phyloP scores from a whole-genome alignment of 2,888 invertebrate genomes.

The Cephus pulcher region DNA sequence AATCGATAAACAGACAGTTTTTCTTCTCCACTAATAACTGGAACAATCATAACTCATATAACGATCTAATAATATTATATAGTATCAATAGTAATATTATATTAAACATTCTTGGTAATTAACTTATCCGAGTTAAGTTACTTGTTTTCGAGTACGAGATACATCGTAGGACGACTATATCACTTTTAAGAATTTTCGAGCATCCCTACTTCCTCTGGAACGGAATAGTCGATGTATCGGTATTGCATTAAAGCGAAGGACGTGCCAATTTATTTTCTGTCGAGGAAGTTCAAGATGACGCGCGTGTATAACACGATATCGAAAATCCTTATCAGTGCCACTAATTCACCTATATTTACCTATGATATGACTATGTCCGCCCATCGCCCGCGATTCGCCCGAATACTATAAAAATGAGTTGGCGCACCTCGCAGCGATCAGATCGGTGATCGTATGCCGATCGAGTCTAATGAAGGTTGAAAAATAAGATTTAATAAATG shows the following conservation, averaged over 20 bases:
- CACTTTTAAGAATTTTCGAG: too few relatives aligned
- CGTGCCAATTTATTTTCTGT: too few relatives aligned
- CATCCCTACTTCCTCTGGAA: too few relatives aligned
- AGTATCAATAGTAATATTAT: slow-evolving; percentile 50
- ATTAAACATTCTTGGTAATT: slow-evolving; percentile 49
- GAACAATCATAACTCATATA: slow-evolving; percentile 37
- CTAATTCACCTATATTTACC: too few relatives aligned
- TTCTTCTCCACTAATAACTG: slow-evolving; percentile 43
- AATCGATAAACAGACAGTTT: slow-evolving; percentile 59
- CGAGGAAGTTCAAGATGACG: too few relatives aligned
- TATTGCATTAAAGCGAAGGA: too few relatives aligned
- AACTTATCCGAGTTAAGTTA: slow-evolving; percentile 51
- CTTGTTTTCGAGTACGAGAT: slow-evolving; percentile 47
- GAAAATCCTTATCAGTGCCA: too few relatives aligned
- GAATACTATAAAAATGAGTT: slow-evolving; percentile 36
- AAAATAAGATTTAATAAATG: too few relatives aligned
- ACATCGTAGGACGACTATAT: slow-evolving; percentile 41
- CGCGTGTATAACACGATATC: too few relatives aligned
- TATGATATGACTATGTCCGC: slow-evolving; percentile 64
- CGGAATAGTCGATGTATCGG: too few relatives aligned
- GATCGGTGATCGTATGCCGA: slow-evolving; percentile 38
- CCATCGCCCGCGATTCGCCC: slow-evolving; percentile 51
- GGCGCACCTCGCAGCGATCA: slow-evolving; percentile 45
- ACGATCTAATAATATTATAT: slow-evolving; percentile 55
- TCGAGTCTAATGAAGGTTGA: slow-evolving; percentile 16